phyloP scores from a whole-genome alignment of 2,113 vertebrate genomes.

The Callorhinus ursinus region DNA sequence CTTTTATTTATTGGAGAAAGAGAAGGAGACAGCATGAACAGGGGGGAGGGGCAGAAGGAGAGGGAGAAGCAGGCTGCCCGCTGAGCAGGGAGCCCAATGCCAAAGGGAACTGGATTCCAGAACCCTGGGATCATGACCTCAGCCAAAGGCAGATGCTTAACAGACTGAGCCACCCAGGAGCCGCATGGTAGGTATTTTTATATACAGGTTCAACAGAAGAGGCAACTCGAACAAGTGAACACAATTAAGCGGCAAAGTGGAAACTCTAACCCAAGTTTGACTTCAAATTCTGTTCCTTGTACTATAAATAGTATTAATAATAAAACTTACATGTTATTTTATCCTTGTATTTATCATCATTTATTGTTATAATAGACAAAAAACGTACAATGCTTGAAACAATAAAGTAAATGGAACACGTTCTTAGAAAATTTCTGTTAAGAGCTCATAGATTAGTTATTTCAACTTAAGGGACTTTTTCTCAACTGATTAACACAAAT shows the following conservation, averaged over 20 bases:
- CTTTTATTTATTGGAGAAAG: background rate
- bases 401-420: background rate
- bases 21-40: background rate
- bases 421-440: background rate
- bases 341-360: background rate
- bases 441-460: background rate
- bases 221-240: background rate
- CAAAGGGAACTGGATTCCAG: background rate
- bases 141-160: background rate
- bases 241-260: background rate
- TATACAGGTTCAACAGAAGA: background rate
- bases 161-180: background rate
- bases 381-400: background rate
- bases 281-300: background rate
- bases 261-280: background rate
- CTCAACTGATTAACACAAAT: background rate
- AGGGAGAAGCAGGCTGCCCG: background rate
- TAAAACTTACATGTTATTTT: background rate
- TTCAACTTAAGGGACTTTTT: background rate
- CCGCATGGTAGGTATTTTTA: background rate
- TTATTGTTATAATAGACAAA: background rate
- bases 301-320: background rate
- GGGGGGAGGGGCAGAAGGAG: background rate
- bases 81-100: background rate
- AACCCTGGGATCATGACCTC: background rate